Base-by-base conservation (phyloP, 2,797 vertebrate genomes). In the Sebastes flavidus region DNA sequence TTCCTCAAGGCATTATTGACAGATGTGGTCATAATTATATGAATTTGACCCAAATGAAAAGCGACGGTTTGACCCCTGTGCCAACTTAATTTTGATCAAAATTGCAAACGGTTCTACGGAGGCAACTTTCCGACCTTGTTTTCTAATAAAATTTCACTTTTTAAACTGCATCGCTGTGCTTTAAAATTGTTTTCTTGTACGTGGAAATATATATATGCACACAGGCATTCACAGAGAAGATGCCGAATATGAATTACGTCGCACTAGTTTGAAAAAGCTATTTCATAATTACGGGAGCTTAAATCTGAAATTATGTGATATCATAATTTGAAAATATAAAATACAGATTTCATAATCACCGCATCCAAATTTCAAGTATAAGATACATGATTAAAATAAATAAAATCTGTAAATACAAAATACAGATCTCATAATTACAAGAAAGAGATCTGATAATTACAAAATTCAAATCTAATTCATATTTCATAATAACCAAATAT, bases 1-100 rank as follows among this genome's bases (percentile, higher is more conserved):
- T 84, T 87, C 91, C 91, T 87, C 49, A 78, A 88, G 91, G 87
- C 83, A 88, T 82, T 87, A 88, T 89, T 85, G 88, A 82, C 88
- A 82, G 72, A 67, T 86, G 32, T 6, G 54, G 66, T 73, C 46
- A 78, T 82, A 84, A 88, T 86, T 70, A 72, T 79, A 72, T 78
- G 66, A 77, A 65, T 77, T 82, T 78, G 75, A 61, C 69, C 69
- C 27, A 38, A 67, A 77, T 65, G 46, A 65, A 76, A 81, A 75
- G 49, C 10, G 69, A 65, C 67, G 34, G 46, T 72, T 80, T 38
- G 54, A 59, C 68, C 74, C 46, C 20, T 4, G 59, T 65, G 27
- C 55, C 55, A 81, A 77, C 52, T 62, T 74, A 27, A 78, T 80
- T 74, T 81, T 13, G 36, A 25, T 49, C 68, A 76, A 49, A 71